phyloP scores from a whole-genome alignment of 2,113 vertebrate species.

The Sphyrna mokarran region DNA sequence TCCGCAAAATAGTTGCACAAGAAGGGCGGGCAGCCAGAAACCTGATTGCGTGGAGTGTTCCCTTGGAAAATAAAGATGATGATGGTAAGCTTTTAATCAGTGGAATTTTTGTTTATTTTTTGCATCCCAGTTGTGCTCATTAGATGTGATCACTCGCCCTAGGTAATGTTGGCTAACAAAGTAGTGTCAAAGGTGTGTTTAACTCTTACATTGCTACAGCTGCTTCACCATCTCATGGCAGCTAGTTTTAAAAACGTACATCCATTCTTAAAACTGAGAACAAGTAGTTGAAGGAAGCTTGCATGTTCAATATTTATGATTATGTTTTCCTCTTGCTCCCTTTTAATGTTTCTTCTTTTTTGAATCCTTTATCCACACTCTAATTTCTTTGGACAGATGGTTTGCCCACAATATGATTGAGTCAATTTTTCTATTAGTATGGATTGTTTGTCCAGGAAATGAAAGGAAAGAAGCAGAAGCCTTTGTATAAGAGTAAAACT shows the following conservation, averaged over 20 bases:
- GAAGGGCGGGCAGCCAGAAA: constrained; percentile 93
- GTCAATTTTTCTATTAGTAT: background rate
- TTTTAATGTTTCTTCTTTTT: background rate
- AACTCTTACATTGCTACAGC: background rate
- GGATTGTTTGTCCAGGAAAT: background rate
- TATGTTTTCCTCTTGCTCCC: background rate
- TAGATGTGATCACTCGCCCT: background rate
- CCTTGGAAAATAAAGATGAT: constrained; percentile 87
- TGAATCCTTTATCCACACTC: background rate
- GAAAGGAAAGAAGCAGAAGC: background rate
- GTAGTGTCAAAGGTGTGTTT: background rate
- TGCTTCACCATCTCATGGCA: background rate
- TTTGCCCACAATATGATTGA: background rate
- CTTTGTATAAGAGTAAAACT: background rate
- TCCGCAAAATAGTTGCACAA: constrained; percentile 91
- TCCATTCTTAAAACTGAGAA: background rate
- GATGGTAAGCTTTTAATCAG: constrained; percentile 64
- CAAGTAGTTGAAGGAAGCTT: background rate
- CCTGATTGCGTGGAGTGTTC: constrained; percentile 93
- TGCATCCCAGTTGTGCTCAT: background rate
- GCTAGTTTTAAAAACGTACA: background rate
- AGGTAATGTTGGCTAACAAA: background rate
- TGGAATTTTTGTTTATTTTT: background rate
- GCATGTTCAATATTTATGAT: background rate
- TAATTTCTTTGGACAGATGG: background rate